Evolutionary conservation across 2,888 invertebrate genomes (phyloP).

Genomic region (Mycogona germanica): DNA sequence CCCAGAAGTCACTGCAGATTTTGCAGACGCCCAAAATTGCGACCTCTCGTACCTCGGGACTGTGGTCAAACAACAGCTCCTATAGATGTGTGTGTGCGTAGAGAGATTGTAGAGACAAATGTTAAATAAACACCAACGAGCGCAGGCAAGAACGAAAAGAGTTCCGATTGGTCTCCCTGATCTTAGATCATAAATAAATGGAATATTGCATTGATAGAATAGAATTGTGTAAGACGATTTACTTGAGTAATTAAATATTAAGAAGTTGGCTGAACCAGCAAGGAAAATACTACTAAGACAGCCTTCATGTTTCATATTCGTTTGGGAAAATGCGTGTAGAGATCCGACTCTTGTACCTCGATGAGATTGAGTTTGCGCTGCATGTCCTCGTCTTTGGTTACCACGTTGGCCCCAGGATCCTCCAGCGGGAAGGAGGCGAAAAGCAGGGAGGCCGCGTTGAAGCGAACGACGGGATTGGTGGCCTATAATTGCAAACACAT

Average conservation of each 20-base stretch:
- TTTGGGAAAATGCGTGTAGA: too few relatives aligned
- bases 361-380: background rate
- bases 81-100: background rate
- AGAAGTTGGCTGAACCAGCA: too few relatives aligned
- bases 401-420: background rate
- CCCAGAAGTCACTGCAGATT: conserved; percentile 1
- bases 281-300: too few relatives aligned
- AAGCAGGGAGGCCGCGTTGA: conserved; percentile 3
- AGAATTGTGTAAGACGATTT: too few relatives aligned
- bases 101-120: background rate
- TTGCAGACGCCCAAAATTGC: conserved; percentile 1
- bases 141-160: too few relatives aligned
- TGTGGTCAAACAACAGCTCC: conserved; percentile 7
- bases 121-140: too few relatives aligned
- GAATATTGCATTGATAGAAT: too few relatives aligned
- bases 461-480: conserved; percentile 1
- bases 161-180: too few relatives aligned
- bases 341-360: too few relatives aligned
- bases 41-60: conserved; percentile 1
- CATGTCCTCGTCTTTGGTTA: conserved; percentile 5
- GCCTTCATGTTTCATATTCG: too few relatives aligned
- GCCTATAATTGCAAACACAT: background rate
- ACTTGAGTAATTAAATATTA: too few relatives aligned
- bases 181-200: too few relatives aligned
- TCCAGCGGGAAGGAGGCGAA: conserved; percentile 9